These are phyloP conservation scores for Megastigmus dorsalis DNA, from an alignment of 2,888 invertebrate genomes.

Conservation along the genomic window DNA sequence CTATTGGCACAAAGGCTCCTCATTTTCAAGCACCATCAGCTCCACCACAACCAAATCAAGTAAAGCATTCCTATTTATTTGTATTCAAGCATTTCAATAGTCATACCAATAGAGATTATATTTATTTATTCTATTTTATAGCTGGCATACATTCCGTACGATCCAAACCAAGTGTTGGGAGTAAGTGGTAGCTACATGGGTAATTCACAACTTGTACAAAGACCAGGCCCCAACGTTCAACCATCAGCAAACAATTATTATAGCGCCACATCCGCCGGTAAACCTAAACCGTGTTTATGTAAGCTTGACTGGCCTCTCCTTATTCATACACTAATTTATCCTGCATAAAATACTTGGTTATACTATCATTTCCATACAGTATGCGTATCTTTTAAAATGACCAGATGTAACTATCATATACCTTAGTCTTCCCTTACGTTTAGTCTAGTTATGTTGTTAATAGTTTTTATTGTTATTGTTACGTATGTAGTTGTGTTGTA, in stretches of 20 bases:
- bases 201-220: slow-evolving; percentile 80
- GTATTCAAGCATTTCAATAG: not conserved
- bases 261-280: slow-evolving; percentile 72
- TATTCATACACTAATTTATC: slow-evolving; percentile 27
- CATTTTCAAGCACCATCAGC: slow-evolving; percentile 77
- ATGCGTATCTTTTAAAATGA: too few species aligned
- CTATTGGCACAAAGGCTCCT: slow-evolving; percentile 83
- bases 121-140: slow-evolving; percentile 62
- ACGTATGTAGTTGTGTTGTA: too few species aligned
- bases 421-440: too few species aligned
- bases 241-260: slow-evolving; percentile 73
- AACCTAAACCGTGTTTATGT: slow-evolving; percentile 61
- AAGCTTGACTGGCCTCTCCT: slow-evolving; percentile 61
- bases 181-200: slow-evolving; percentile 78
- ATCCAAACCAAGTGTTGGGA: slow-evolving; percentile 76
- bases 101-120: not conserved
- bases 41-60: slow-evolving; percentile 76
- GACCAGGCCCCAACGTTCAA: slow-evolving; percentile 76
- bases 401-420: too few species aligned
- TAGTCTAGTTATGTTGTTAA: too few species aligned
- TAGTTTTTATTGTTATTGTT: too few species aligned
- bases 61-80: slow-evolving; percentile 55
- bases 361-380: too few species aligned
- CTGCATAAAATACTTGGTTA: too few species aligned
- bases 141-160: slow-evolving; percentile 79